Percentiles rank a stretch among this genome's conserved stretches.
phyloP scores from a whole-genome alignment of 2,797 vertebrate species.

The Characodon lateralis region DNA sequence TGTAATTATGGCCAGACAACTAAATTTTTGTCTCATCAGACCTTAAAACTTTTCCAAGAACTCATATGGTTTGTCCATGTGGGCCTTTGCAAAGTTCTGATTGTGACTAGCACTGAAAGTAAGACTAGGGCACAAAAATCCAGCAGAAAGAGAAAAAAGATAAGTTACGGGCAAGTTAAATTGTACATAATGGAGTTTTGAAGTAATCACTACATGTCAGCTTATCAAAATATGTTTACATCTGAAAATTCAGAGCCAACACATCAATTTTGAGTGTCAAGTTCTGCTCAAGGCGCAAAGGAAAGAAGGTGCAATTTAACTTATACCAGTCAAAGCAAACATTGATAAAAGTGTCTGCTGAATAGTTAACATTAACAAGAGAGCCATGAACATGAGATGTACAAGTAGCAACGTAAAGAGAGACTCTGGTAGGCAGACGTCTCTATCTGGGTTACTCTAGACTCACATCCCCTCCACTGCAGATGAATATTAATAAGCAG shows the following conservation, averaged over 20 bases:
- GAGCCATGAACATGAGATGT: conserved; percentile 22
- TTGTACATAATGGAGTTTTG: too few species aligned
- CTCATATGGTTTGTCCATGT: not conserved
- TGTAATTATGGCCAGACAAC: too few species aligned
- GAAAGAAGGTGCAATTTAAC: not conserved
- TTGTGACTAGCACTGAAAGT: not conserved
- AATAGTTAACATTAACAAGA: conserved; percentile 13
- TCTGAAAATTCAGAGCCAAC: conserved; percentile 6
- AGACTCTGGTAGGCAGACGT: conserved; percentile 64
- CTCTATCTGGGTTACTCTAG: conserved; percentile 78
- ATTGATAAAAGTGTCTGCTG: conserved; percentile 15
- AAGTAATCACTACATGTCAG: conserved; percentile 5
- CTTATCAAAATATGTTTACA: not conserved
- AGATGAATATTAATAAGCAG: conserved; percentile 81
- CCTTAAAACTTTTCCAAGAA: not conserved
- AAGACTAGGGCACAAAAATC: not conserved
- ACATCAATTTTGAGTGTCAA: not conserved
- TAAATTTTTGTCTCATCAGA: not conserved
- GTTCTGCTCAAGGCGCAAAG: not conserved
- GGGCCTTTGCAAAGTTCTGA: not conserved
- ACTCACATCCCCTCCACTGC: conserved; percentile 74
- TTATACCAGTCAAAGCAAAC: conserved; percentile 1
- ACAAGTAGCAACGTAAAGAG: conserved; percentile 27
- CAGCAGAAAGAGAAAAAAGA: not conserved
- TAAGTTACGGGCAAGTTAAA: not conserved